Evolutionary conservation across 2,888 invertebrate genomes (phyloP), one percentile per base, ranked within the genome.

Genomic region (Ernsta delagoae): DNA sequence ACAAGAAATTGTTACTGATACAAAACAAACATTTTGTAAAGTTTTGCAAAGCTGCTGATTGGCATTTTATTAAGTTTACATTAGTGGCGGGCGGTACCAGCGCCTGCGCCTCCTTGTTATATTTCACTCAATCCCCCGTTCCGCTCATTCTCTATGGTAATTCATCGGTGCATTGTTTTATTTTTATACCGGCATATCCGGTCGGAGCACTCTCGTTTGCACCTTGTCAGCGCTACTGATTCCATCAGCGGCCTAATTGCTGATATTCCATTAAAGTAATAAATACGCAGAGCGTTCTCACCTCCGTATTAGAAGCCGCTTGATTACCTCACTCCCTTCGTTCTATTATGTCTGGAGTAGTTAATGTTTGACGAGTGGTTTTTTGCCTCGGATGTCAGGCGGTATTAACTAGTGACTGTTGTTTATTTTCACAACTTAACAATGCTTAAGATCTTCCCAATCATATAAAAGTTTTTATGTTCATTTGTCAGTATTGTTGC

Each of bases 201-300:
- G 91, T 86, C 77, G 76, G 79, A 80, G 82, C 85, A 89, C 88
- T 90, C 92, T 90, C 90, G 92, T 92, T 92, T 92, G 90, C 92
- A 92, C 90, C 92, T 92, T 92, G 92, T 92, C 92, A 92, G 92
- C 89, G 86, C 88, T 85, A 85, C 89, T 82, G 92, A 92, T 92
- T 88, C 88, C 89, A 91, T 91, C 92, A 85, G 75, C 76, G 77
- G 77, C 82, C 89, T 92, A 92, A 92, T 92, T 92, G 90, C 89
- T 90, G 88, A 92, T 91, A 92, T 90, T 92, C 91, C 91, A 90
- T 92, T 90, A 90, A 87, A 88, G 86, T 90, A 89, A 90, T 92
- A 91, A 89, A 90, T 89, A 90, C 84, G 85, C 81, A 83, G 82
- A 82, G 84, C 85, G 84, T 88, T 90, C 89, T 87, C 90, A 84